Percentiles rank a stretch among this genome's conserved stretches.
These are phyloP conservation scores for Aphelinus certus DNA, from an alignment of 1,140 invertebrate species.

Conservation along the genomic window DNA sequence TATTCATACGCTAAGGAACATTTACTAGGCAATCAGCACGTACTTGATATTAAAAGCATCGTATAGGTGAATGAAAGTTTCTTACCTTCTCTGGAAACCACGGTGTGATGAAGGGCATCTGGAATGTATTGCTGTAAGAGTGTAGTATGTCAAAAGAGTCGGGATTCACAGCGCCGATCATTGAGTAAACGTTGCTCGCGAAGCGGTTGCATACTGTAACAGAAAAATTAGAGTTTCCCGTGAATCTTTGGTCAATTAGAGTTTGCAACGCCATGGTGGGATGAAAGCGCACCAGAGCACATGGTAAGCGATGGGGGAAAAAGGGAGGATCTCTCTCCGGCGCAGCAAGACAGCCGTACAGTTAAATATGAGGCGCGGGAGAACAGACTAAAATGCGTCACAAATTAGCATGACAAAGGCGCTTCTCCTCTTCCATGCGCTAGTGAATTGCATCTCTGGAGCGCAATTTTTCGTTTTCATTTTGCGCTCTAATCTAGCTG, in stretches of 20 bases:
- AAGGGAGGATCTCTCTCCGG: no score
- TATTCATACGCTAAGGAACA: no score
- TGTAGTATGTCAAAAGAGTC: conserved; percentile 94
- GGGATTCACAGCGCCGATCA: conserved; percentile 90
- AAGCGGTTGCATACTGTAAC: conserved; percentile 92
- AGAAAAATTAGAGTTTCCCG: conserved; percentile 27
- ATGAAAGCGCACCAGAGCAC: no score
- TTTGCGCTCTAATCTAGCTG: background rate
- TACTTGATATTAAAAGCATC: no score
- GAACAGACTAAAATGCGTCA: conserved; percentile 14
- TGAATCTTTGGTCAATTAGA: no score
- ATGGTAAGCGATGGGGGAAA: no score
- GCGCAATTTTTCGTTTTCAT: conserved; percentile 10
- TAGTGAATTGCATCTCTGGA: conserved; percentile 36
- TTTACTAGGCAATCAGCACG: no score
- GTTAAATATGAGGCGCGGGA: background rate
- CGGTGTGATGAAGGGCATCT: conserved; percentile 94
- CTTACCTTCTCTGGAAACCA: conserved; percentile 92
- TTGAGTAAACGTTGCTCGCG: conserved; percentile 86
- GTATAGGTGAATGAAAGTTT: conserved; percentile 8
- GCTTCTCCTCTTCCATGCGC: conserved; percentile 2
- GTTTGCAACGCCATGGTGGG: no score
- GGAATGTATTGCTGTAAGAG: conserved; percentile 94
- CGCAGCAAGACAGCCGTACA: no score
- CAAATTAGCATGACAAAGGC: conserved; percentile 43